Conservation (phyloP, 2,888 invertebrate species). For the Rambutsinella grinnellia region DNA sequence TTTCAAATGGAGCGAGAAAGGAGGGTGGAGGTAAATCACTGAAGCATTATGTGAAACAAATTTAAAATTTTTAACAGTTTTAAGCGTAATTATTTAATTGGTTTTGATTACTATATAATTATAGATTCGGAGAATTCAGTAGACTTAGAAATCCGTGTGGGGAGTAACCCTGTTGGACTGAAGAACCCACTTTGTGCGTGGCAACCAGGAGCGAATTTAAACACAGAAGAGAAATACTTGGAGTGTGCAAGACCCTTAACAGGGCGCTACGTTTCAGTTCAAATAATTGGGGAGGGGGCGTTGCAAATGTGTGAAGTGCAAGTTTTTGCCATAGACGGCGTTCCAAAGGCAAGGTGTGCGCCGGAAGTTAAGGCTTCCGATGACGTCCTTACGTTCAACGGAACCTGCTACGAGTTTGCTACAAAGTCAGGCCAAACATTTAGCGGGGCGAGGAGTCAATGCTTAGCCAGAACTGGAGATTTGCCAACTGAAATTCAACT, state of each 20-base stretch:
- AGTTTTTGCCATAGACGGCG: conserved; percentile 91
- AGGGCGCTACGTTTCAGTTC: conserved; percentile 90
- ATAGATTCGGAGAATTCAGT: conserved; percentile 33
- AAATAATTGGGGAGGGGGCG: conserved; percentile 90
- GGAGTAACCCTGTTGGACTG: conserved; percentile 88
- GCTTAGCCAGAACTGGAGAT: conserved; percentile 72
- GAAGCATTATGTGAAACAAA: too few relatives aligned
- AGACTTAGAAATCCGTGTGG: conserved; percentile 70
- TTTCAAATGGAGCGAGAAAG: conserved; percentile 80
- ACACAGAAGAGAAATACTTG: conserved; percentile 88
- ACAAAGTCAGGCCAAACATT: conserved; percentile 74
- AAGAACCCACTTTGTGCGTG: conserved; percentile 92
- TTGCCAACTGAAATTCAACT: conserved; percentile 65
- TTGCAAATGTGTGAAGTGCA: conserved; percentile 92
- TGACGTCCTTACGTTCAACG: conserved; percentile 82
- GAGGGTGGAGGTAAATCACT: not conserved
- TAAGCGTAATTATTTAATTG: too few relatives aligned
- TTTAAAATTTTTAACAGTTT: too few relatives aligned
- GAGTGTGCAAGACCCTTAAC: conserved; percentile 85
- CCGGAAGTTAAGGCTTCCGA: conserved; percentile 82
- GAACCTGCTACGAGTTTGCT: conserved; percentile 87
- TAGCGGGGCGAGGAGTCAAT: conserved; percentile 83
- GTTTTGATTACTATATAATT: too few relatives aligned
- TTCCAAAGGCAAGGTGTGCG: conserved; percentile 74
- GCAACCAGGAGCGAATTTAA: conserved; percentile 84